Evolutionary conservation across 2,113 vertebrate species (phyloP), one percentile per base, ranked within the genome.

Genomic region (Neolamprologus modestus): DNA sequence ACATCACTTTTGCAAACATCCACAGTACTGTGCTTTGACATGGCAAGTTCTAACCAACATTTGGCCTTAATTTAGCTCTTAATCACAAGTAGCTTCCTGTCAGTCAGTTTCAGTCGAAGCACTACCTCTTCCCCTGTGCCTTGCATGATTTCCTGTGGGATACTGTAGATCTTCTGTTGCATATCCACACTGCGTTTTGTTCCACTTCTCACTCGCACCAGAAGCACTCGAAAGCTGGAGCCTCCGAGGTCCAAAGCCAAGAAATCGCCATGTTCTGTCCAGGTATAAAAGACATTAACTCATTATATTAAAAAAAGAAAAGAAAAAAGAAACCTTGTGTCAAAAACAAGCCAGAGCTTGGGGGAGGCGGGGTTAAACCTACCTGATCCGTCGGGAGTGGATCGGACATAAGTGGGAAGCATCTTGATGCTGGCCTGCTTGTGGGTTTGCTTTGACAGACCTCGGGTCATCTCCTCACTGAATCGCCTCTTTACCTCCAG

Each of bases 81-180:
- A 31, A 47, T 78, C 40, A 78, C 24, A 78, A 6, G n/a, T 42
- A 45, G 14, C 24, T 31, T 28, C 16, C 42, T 50, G 24, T 31
- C 10, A 24, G 13, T 52, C 5, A 52, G 55, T 10, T 5, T 8
- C 13, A 24, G 54, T 10, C 0, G 4, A 35, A 68, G 47, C 12
- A 47, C 82, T 90, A 99, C 98, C 97, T 99, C 98, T 6, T 99
- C 98, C 6, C 98, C 99, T 0, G 98, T 98, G 45, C 99, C 98
- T 8, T 98, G 98, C 97, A 98, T 98, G 87, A 95, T 93, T n/a
- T 99, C 98, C 91, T 97, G 96, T 0, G 98, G 98, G 90, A 99
- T 98, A 53, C 95, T 93, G 92, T 99, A 99, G 96, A 99, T 99
- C 96, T 99, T 99, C 86, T 99, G 98, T 92, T 99, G 98, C 98